Conservation (phyloP, 2,888 invertebrate species). For the Acronicta leporina region DNA sequence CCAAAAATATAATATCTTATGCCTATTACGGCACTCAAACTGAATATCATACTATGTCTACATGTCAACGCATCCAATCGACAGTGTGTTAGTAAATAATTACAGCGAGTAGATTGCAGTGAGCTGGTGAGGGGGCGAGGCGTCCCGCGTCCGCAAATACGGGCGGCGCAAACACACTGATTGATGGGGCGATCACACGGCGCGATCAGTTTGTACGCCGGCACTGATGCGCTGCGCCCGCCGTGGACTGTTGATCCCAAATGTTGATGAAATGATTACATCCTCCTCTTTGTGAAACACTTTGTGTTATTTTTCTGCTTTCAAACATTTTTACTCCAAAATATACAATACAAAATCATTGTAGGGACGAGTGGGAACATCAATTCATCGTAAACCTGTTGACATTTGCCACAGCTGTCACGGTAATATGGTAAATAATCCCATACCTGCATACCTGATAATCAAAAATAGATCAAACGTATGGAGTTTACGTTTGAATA, state of each 20-base stretch:
- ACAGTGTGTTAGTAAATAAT: constrained; percentile 46
- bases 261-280: not conserved
- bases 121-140: constrained; percentile 24
- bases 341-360: too few species aligned
- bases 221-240: not conserved
- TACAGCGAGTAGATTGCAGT: constrained; percentile 40
- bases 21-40: not conserved
- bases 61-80: constrained; percentile 5
- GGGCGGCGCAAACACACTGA: constrained; percentile 53
- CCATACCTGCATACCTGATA: too few species aligned
- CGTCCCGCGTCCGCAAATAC: constrained; percentile 45
- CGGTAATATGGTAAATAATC: too few species aligned
- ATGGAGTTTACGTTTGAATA: too few species aligned
- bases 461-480: too few species aligned
- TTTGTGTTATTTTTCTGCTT: not conserved
- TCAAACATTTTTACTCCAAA: not conserved
- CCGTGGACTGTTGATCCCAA: not conserved
- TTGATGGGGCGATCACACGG: constrained; percentile 54
- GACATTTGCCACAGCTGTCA: too few species aligned
- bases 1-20: not conserved
- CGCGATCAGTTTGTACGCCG: constrained; percentile 26
- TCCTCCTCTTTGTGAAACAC: not conserved
- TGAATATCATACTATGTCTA: not conserved
- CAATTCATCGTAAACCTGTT: too few species aligned
- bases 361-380: too few species aligned